These are phyloP conservation scores for Aphis gossypii DNA, from an alignment of 1,140 invertebrate genomes.

Conservation along the genomic window DNA sequence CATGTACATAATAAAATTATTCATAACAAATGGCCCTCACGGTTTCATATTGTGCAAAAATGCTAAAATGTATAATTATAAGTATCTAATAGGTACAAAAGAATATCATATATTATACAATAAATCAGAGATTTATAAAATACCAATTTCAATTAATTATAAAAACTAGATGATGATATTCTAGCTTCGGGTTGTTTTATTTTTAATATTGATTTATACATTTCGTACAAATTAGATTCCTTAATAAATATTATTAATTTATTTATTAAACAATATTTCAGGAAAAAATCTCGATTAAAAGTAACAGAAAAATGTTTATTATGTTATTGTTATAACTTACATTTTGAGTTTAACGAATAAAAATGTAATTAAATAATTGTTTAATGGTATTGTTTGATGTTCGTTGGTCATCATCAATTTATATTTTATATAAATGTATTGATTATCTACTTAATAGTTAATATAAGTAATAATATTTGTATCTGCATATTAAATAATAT, in stretches of 20 bases:
- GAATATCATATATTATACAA: too few relatives aligned
- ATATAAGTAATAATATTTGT: background rate
- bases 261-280: background rate
- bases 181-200: background rate
- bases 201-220: background rate
- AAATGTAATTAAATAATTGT: slow-evolving; percentile 12
- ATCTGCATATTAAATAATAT: background rate
- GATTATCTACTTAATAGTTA: background rate
- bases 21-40: background rate
- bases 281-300: background rate
- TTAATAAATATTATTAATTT: background rate
- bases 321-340: background rate
- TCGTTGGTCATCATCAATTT: background rate
- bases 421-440: too few relatives aligned
- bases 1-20: too few relatives aligned
- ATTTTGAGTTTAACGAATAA: background rate
- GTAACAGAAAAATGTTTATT: background rate
- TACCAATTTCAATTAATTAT: too few relatives aligned
- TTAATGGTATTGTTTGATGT: background rate
- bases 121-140: background rate
- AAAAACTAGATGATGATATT: too few relatives aligned
- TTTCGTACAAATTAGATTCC: background rate
- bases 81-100: too few relatives aligned
- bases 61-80: too few relatives aligned
- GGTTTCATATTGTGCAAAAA: background rate